Base-by-base conservation (phyloP, 2,113 vertebrate genomes). In the Tiliqua scincoides region DNA sequence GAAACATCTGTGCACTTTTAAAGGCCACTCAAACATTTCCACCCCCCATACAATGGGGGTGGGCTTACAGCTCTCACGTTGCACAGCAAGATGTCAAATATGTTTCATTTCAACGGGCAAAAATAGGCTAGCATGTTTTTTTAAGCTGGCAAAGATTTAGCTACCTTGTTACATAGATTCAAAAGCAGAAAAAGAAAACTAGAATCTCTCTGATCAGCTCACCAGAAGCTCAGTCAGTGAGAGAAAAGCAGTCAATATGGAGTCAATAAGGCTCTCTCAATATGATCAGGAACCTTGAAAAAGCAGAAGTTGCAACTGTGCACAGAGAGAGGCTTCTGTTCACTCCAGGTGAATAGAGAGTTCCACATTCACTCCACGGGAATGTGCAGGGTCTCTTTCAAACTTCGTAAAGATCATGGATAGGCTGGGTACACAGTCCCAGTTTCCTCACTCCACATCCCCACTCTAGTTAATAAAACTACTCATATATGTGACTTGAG, bases 271-370 rank as follows among this genome's bases (percentile, higher is more conserved):
- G 9, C 21, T 72, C 21, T 72, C 71, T 73, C 17, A 21, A 11
- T 37, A 35, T 7, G 25, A 12, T 25, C 23, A 43, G 37, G 71
- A 73, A 73, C 10, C n/a, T n/a, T 70, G n/a, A 70, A 35, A 67
- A 70, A 70, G 15, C 68, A 70, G 68, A 70, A 85, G 77, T 72
- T n/a, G 61, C 52, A 85, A 62, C 89, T 89, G n/a, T n/a, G 83
- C 48, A 76, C 80, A 15, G 32, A 6, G 17, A 32, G 14, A 35
- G n/a, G 5, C 18, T 15, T 35, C 14, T 11, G 20, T 35, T n/a
- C 14, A 35, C 18, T 35, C n/a, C n/a, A n/a, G n/a, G n/a, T n/a
- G n/a, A n/a, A n/a, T n/a, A n/a, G n/a, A n/a, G n/a, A n/a, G n/a
- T n/a, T n/a, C n/a, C n/a, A n/a, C n/a, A n/a, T n/a, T n/a, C n/a